A percentile compares a stretch with the other conserved stretches of the same genome.
These are phyloP conservation scores for Acleris cristana DNA, from an alignment of 2,888 invertebrate species.

Conservation along the genomic window DNA sequence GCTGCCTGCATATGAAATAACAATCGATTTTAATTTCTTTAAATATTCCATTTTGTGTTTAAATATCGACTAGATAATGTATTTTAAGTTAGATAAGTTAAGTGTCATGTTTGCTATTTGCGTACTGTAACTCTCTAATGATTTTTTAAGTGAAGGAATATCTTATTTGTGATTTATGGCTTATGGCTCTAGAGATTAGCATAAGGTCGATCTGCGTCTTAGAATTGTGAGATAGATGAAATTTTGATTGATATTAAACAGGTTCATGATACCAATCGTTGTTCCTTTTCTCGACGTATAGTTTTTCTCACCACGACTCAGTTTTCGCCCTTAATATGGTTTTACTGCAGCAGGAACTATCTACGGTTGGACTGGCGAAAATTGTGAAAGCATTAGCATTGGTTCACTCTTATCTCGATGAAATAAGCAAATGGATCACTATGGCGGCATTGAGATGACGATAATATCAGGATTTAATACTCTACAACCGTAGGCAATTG, in stretches of 20 bases:
- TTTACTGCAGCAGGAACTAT: slow-evolving; percentile 7
- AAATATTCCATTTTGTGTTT: slow-evolving; percentile 51
- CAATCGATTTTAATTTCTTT: slow-evolving; percentile 54
- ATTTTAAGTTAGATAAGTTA: slow-evolving; percentile 69
- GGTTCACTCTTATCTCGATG: slow-evolving; percentile 12
- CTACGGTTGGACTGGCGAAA: slow-evolving; percentile 11
- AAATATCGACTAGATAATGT: slow-evolving; percentile 62
- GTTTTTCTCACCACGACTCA: slow-evolving; percentile 11
- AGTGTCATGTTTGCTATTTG: slow-evolving; percentile 50
- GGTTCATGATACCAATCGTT: slow-evolving; percentile 25
- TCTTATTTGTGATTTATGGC: slow-evolving; percentile 24
- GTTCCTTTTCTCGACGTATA: slow-evolving; percentile 22
- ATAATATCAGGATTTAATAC: slow-evolving; percentile 8
- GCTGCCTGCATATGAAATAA: slow-evolving; percentile 61
- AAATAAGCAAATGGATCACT: slow-evolving; percentile 24
- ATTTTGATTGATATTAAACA: slow-evolving; percentile 20
- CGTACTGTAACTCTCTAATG: slow-evolving; percentile 53
- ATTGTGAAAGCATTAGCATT: slow-evolving; percentile 19
- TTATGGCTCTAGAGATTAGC: slow-evolving; percentile 12
- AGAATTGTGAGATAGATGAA: slow-evolving; percentile 22
- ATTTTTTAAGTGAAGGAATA: slow-evolving; percentile 37
- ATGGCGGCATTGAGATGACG: slow-evolving; percentile 7
- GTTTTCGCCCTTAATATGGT: slow-evolving; percentile 8
- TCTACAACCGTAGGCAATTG: background rate
- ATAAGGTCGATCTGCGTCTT: slow-evolving; percentile 31